Conservation (phyloP, 2,113 vertebrate genomes). For the Edolisoma coerulescens region DNA sequence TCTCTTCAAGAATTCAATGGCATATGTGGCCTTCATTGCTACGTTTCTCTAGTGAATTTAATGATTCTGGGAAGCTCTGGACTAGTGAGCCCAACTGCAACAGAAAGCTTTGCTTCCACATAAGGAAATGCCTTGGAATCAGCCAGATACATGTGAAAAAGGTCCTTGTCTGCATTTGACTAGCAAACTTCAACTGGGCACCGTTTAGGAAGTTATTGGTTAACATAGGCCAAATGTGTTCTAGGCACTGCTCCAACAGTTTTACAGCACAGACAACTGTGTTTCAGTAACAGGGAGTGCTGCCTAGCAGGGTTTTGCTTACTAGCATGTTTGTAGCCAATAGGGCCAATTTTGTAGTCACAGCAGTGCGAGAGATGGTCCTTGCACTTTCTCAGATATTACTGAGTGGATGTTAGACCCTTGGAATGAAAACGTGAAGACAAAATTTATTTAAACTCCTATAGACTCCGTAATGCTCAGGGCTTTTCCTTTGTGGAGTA, state of each 20-base stretch:
- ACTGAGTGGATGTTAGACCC: accelerated
- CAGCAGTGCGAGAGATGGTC: background rate
- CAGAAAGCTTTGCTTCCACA: background rate
- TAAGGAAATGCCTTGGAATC: background rate
- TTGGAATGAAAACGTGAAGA: background rate
- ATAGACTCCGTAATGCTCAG: background rate
- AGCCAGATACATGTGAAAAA: background rate
- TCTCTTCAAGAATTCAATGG: background rate
- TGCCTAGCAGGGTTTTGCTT: background rate
- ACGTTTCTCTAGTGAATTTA: background rate
- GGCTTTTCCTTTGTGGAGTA: background rate
- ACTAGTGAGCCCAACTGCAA: background rate
- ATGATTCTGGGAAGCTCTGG: background rate
- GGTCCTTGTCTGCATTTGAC: accelerated
- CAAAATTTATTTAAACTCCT: background rate
- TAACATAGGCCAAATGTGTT: background rate
- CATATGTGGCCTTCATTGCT: background rate
- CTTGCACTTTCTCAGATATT: background rate
- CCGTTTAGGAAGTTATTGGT: background rate
- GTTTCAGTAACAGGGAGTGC: background rate
- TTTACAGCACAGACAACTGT: accelerated
- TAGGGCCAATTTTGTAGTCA: background rate
- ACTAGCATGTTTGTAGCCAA: background rate
- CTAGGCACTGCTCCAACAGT: background rate
- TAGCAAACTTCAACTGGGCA: background rate